Base-by-base conservation (phyloP, 1,140 invertebrate genomes). In the Himalopsyche phryganea region DNA sequence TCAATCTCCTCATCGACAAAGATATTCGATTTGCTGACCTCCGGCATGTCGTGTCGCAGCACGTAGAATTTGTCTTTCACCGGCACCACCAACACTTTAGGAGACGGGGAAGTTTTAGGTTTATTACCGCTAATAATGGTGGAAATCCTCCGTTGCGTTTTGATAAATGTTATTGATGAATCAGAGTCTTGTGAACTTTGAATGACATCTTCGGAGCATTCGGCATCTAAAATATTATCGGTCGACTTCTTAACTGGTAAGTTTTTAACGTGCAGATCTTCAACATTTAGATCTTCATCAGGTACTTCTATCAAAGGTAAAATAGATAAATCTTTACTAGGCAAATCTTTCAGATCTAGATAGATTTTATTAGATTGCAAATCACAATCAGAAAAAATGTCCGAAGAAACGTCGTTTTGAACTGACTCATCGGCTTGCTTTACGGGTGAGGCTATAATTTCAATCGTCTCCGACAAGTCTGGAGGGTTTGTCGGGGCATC, bases 141-240 rank as follows among this genome's bases (percentile, higher is more conserved):
- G 9, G 23, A 28, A 28, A 28, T 50, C 45, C 49, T 66, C 62
- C 68, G 74, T n/a, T 59, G 53, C 18, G 73, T 64, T 64, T 69
- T 73, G 1, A 71, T 66, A 18, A 71, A 71, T 47, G 72, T 67
- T 6, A 69, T 67, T 38, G 71, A 74, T 14, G 70, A 49, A 41
- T 68, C 67, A n/a, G 75, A 75, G 53, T 77, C 76, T 67, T 79
- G 76, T 40, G 75, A 77, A 66, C 76, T 77, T 64, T 76, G 75
- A 51, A 79, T 79, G 7, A 77, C 42, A 69, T 79, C 76, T 55
- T 78, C 74, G 20, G 75, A 76, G 36, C 36, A 54, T 33, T 50
- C 48, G 2, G 35, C 9, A 1, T 46, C 15, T 11, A 5, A 40
- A 11, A 40, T 4, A 40, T 40, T 15, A 40, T 11, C 11, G 4